Evolutionary conservation across 2,113 vertebrate genomes (phyloP), one percentile per base, ranked within the genome.

Genomic region (Hippocampus zosterae): DNA sequence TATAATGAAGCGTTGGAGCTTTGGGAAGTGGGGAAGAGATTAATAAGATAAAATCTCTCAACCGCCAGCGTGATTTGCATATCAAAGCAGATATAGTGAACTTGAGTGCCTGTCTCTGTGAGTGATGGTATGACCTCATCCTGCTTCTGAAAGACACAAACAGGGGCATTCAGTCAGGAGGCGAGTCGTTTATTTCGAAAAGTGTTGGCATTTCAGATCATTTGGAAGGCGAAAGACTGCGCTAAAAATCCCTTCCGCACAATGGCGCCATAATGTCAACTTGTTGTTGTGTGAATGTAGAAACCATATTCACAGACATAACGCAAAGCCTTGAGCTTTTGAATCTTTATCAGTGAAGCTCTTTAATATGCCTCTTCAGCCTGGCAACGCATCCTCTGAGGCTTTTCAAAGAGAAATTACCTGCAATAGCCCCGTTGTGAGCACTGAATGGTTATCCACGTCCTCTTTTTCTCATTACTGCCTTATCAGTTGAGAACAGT

Each of bases 331-430:
- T 77, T 72, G 72, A 88, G 88, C 88, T 75, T 78, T 91, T 90
- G 87, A 88, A 81, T 78, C 57, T 84, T 90, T 90, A 91, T 91
- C 90, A 83, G 83, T 69, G 85, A 89, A 87, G 85, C 86, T 88
- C 81, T 90, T 90, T 89, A 90, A 90, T 88, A 82, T 84, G 81
- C 83, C 80, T 85, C 85, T 90, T 89, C 81, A 91, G 79, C 82
- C 81, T 69, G 2, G 64, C 79, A 74, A 81, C 82, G 84, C 84
- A 78, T 84, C 74, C 75, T 84, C 81, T 72, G 66, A 80, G 84
- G 82, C 87, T 75, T 87, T 90, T 88, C 74, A 70, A 68, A 69
- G 82, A 73, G 70, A 88, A 90, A 91, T 90, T 89, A 92, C 90
- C 90, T 89, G 88, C 86, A 87, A 87, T 83, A 85, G 77, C 77